Evolutionary conservation across 1,140 invertebrate species (phyloP).

Genomic region (Myzus persicae): DNA sequence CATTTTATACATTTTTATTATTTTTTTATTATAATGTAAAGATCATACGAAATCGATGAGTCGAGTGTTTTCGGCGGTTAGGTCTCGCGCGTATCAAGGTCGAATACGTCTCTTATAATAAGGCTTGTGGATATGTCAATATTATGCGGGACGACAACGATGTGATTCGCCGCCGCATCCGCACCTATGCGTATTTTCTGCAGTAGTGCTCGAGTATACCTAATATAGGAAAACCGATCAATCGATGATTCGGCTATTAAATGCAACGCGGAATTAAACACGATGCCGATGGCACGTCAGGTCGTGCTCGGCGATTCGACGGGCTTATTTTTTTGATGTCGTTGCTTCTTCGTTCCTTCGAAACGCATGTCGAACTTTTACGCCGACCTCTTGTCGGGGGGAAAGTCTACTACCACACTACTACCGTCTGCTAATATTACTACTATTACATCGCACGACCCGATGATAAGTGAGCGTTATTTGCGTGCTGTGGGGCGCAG

Average conservation of each 20-base stretch:
- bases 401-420: background rate
- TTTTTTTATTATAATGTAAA: background rate
- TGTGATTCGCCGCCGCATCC: background rate
- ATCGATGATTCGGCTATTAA: constrained; percentile 7
- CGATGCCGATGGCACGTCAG: background rate
- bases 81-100: background rate
- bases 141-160: background rate
- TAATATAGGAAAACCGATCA: background rate
- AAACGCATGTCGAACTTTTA: background rate
- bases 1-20: background rate
- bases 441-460: background rate
- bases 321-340: background rate
- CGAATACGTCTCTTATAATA: background rate
- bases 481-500: background rate
- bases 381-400: background rate
- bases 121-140: background rate
- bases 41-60: background rate
- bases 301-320: background rate
- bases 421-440: too few species aligned
- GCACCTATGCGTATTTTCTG: too few species aligned
- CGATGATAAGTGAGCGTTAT: background rate
- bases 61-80: background rate
- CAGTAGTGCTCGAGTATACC: background rate
- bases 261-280: background rate
- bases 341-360: background rate